Conservation (phyloP, 2,888 invertebrate genomes). For the Dryobotodes eremita region DNA sequence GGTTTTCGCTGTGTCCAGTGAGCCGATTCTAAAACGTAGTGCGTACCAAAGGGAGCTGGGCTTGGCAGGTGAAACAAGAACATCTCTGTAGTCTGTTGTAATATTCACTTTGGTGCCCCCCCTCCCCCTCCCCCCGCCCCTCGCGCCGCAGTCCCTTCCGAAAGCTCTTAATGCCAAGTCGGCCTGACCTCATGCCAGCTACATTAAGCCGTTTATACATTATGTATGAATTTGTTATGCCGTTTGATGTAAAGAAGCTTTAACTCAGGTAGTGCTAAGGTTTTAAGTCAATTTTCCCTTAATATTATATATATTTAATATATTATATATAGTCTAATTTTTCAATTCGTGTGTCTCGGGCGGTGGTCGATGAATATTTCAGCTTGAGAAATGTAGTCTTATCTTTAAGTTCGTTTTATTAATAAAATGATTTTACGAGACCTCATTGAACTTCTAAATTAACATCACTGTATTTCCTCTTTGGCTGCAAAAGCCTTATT, state of each 20-base stretch:
- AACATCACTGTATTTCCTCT: background rate
- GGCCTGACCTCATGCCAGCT: slow-evolving; percentile 89
- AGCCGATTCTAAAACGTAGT: slow-evolving; percentile 47
- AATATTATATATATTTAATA: too few species aligned
- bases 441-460: background rate
- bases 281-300: slow-evolving; percentile 80
- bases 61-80: slow-evolving; percentile 70
- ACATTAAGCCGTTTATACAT: slow-evolving; percentile 91
- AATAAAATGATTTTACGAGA: background rate
- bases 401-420: background rate
- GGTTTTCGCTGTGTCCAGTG: slow-evolving; percentile 56
- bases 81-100: slow-evolving; percentile 86
- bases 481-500: background rate
- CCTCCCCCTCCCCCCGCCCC: slow-evolving; percentile 73
- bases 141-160: slow-evolving; percentile 78
- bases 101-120: slow-evolving; percentile 88
- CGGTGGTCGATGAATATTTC: background rate
- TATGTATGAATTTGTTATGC: slow-evolving; percentile 91
- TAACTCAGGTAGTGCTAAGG: slow-evolving; percentile 87
- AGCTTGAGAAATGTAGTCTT: background rate
- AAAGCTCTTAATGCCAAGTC: slow-evolving; percentile 90
- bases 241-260: slow-evolving; percentile 90
- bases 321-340: slow-evolving; percentile 63
- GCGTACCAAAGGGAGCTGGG: slow-evolving; percentile 56
- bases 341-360: slow-evolving; percentile 44